Conservation (phyloP, 2,888 invertebrate species). For the Dione juno region DNA sequence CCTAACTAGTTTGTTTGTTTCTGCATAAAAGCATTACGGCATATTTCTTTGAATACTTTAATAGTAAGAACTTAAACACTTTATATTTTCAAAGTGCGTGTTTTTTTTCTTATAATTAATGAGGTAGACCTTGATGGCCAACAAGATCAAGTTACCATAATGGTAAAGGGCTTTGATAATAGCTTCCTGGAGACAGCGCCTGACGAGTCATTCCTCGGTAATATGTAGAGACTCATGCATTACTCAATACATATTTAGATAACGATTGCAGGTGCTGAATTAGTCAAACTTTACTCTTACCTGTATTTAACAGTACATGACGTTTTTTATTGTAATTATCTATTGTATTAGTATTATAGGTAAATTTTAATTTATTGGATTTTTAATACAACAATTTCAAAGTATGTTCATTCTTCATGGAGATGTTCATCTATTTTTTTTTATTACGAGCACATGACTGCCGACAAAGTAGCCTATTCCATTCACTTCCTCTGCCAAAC, state of each 20-base stretch:
- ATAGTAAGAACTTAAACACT: neutral
- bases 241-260: constrained; percentile 3
- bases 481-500: neutral
- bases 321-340: no score
- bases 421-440: no score
- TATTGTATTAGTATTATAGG: no score
- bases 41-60: neutral
- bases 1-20: neutral
- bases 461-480: neutral
- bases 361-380: no score
- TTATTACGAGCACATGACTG: neutral
- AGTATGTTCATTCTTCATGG: no score
- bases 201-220: constrained; percentile 11
- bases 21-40: neutral
- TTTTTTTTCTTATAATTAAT: neutral
- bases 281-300: no score
- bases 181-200: constrained; percentile 27
- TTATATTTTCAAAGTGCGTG: neutral
- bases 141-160: constrained; percentile 35
- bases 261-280: neutral
- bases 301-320: no score
- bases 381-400: no score
- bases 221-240: constrained; percentile 3
- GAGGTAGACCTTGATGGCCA: constrained; percentile 15
- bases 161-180: constrained; percentile 35